phyloP scores from a whole-genome alignment of 2,797 vertebrate species.

The Cuculus canorus region DNA sequence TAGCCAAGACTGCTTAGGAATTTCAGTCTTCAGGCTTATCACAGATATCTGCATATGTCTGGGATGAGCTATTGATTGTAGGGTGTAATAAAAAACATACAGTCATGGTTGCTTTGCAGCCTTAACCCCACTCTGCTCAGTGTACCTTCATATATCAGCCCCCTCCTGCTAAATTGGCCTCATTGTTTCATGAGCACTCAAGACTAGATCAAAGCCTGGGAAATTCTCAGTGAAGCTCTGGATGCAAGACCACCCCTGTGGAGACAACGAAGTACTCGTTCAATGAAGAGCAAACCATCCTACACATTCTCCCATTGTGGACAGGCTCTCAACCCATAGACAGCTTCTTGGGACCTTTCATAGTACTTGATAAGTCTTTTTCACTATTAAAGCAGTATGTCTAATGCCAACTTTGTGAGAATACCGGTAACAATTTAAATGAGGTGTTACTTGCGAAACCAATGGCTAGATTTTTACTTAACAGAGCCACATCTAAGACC shows the following conservation, averaged over 20 bases:
- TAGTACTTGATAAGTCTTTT: not conserved
- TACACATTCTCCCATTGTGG: not conserved
- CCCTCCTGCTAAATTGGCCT: not conserved
- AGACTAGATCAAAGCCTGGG: not conserved
- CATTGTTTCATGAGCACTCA: fast-evolving
- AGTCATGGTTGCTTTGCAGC: not conserved
- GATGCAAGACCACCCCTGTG: not conserved
- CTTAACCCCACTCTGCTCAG: not conserved
- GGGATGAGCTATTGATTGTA: not conserved
- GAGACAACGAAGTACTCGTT: not conserved
- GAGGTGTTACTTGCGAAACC: not conserved
- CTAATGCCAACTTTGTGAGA: not conserved
- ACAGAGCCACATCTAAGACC: not conserved
- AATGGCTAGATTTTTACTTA: not conserved
- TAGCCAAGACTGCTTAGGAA: not conserved
- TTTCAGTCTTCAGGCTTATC: not conserved
- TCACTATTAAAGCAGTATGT: not conserved
- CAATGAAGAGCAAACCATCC: not conserved
- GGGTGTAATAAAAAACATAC: not conserved
- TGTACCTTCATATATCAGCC: not conserved
- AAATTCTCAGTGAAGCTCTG: not conserved
- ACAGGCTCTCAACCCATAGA: not conserved
- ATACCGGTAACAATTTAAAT: not conserved
- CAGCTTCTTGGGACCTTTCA: not conserved
- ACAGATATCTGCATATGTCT: not conserved